These are phyloP conservation scores for Anthophora plumipes DNA, from an alignment of 2,888 invertebrate genomes.

Conservation along the genomic window DNA sequence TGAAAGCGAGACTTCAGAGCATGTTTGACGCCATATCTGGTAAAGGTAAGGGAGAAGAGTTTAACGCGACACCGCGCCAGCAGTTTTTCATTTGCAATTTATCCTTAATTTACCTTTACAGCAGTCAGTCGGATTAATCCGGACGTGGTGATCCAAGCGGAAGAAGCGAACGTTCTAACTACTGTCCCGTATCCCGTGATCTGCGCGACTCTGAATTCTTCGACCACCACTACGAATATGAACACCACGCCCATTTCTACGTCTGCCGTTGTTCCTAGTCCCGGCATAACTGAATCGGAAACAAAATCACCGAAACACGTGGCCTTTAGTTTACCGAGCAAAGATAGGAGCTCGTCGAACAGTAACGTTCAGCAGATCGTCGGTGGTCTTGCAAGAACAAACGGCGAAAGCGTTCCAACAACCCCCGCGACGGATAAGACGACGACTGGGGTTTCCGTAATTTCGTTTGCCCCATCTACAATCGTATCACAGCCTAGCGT, in stretches of 20 bases:
- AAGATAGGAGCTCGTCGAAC: slow-evolving; percentile 16
- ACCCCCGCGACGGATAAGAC: not conserved
- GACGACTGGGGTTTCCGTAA: not conserved
- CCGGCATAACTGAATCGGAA: slow-evolving; percentile 65
- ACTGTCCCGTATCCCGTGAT: slow-evolving; percentile 38
- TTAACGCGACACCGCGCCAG: not conserved
- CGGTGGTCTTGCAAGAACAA: slow-evolving; percentile 14
- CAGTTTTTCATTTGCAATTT: not conserved
- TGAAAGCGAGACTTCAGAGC: slow-evolving; percentile 81
- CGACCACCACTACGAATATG: slow-evolving; percentile 79
- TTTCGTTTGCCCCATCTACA: not conserved
- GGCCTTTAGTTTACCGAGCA: slow-evolving; percentile 73
- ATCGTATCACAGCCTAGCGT: not conserved
- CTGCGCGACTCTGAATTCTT: slow-evolving; percentile 75
- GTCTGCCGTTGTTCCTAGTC: slow-evolving; percentile 76
- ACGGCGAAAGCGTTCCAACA: not conserved
- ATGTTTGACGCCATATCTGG: slow-evolving; percentile 84
- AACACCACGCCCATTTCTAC: slow-evolving; percentile 81
- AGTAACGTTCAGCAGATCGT: not conserved
- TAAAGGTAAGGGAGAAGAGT: slow-evolving; percentile 71
- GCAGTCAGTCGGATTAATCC: slow-evolving; percentile 80
- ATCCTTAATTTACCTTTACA: slow-evolving; percentile 49
- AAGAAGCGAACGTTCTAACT: slow-evolving; percentile 71
- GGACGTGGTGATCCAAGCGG: slow-evolving; percentile 82
- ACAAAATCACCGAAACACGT: slow-evolving; percentile 74